These are phyloP conservation scores for Acronicta aceris DNA, from an alignment of 2,888 invertebrate genomes.

Conservation along the genomic window DNA sequence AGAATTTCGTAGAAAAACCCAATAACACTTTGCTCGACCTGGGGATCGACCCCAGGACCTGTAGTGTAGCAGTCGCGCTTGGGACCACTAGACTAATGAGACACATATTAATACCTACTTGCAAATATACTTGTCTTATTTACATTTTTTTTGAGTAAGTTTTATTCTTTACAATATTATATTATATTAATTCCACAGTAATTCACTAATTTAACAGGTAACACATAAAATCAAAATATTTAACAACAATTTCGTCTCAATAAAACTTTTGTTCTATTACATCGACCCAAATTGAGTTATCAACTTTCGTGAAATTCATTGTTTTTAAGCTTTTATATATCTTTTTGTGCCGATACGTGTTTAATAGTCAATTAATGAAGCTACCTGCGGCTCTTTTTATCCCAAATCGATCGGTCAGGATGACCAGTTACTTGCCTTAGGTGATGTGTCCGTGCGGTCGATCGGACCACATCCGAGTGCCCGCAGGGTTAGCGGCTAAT, in stretches of 20 bases:
- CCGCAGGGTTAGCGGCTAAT: constrained; percentile 62
- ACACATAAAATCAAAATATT: constrained; percentile 5
- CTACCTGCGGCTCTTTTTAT: constrained; percentile 83
- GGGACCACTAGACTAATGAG: no score
- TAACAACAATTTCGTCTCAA: constrained; percentile 58
- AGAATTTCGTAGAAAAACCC: no score
- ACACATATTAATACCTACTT: no score
- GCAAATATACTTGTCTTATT: no score
- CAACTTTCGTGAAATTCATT: constrained; percentile 88
- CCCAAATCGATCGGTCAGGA: constrained; percentile 74
- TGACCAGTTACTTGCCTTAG: constrained; percentile 69
- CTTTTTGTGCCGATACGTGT: constrained; percentile 85
- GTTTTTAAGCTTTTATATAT: constrained; percentile 79
- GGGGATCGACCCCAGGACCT: no score
- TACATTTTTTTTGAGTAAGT: no score
- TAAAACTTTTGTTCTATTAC: constrained; percentile 57
- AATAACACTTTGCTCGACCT: no score
- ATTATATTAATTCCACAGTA: no score
- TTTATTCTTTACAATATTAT: no score
- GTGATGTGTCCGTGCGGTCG: constrained; percentile 55
- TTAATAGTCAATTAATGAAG: constrained; percentile 88
- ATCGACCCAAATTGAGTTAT: constrained; percentile 86
- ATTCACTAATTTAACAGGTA: no score
- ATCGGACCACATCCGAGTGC: constrained; percentile 54
- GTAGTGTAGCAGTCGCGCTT: no score